Conservation (phyloP, 2,888 invertebrate species). For the Himalopsyche anomala region DNA sequence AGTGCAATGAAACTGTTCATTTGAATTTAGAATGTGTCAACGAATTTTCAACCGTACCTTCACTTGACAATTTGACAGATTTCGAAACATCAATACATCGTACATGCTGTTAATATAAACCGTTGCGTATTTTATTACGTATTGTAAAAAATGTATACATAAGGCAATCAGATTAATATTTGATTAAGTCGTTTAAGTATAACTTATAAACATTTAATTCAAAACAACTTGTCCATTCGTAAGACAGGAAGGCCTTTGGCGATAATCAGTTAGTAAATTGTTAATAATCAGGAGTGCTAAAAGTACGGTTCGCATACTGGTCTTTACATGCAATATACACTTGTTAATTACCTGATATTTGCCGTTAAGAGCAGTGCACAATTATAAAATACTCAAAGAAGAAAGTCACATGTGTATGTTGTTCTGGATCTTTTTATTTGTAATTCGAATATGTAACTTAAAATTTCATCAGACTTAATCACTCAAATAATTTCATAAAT, state of each 20-base stretch:
- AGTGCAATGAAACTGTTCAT: too few species aligned
- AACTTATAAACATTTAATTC: slow-evolving; percentile 28
- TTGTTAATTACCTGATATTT: too few species aligned
- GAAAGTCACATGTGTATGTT: too few species aligned
- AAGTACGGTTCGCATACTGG: background rate
- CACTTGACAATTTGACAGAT: background rate
- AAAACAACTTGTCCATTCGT: slow-evolving; percentile 35
- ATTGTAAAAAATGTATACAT: background rate
- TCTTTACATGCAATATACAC: slow-evolving; percentile 2
- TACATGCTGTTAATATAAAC: background rate
- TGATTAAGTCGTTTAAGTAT: slow-evolving; percentile 13
- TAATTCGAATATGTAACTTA: too few species aligned
- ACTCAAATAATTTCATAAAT: too few species aligned
- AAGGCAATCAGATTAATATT: background rate
- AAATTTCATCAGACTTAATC: too few species aligned
- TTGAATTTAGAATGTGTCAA: too few species aligned
- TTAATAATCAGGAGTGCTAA: slow-evolving; percentile 26
- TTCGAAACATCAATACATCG: background rate
- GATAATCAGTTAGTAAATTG: slow-evolving; percentile 38
- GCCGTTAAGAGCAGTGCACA: too few species aligned
- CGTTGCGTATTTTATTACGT: background rate
- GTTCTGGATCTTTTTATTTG: too few species aligned
- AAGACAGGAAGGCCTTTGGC: slow-evolving; percentile 42
- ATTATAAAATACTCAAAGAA: too few species aligned
- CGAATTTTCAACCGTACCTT: too few species aligned